Base-by-base conservation (phyloP, 2,113 vertebrate genomes). In the Oceanodroma tethys region DNA sequence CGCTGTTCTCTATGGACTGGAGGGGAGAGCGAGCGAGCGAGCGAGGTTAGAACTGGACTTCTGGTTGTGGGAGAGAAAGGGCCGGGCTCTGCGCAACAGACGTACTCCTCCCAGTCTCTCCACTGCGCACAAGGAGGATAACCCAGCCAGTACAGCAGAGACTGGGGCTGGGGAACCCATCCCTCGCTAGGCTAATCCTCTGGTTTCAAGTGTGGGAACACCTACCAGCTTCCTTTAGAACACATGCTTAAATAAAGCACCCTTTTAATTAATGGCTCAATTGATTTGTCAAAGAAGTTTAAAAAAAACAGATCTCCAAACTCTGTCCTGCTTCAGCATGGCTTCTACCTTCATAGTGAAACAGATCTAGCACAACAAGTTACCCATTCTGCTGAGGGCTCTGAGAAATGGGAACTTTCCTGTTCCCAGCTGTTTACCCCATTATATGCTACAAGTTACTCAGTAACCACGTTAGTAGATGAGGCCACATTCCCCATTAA, bases 1-100 rank as follows among this genome's bases (percentile, higher is more conserved):
- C 98, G 0, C 16, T 34, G 19, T 12, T 86, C 63, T 42, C 83
- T 4, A 98, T 0, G 29, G 79, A 32, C 98, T 99, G 68, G 42
- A 84, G 36, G 74, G 27, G 14, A 66, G 3, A 62, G 16, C 20
- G 26, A 30, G 66, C 1, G 2, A 27, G 32, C 1, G 1, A 42
- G n/a, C 29, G 74, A 38, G 50, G 43, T 84, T 30, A 73, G 8
- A 45, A 6, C 12, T 7, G 34, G 25, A 16, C 13, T 26, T 60
- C 25, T 50, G 23, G 32, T 13, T 45, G 43, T 2, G 7, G 47
- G 34, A 53, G 30, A 48, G 6, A 38, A 80, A 86, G 18, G 40
- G 59, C 11, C 23, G 4, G 6, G 8, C 25, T 80, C 65, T 3
- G 0, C 4, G 52, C 15, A 8, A 12, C 48, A 74, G 56, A 9